Conservation (phyloP, 2,797 vertebrate genomes). For the Semotilus atromaculatus region DNA sequence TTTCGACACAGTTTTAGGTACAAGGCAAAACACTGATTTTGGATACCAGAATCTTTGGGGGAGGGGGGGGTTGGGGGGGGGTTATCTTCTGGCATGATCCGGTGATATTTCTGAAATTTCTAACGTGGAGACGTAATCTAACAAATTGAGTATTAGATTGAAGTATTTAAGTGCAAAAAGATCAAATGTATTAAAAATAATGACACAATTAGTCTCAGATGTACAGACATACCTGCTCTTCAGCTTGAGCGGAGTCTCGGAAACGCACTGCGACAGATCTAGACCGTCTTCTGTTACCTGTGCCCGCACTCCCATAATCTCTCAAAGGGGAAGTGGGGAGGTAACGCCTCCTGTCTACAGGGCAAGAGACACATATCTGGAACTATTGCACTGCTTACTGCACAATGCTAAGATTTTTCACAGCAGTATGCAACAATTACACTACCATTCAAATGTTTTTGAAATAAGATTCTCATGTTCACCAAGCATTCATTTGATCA, state of each 20-base stretch:
- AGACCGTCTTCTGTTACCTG: constrained; percentile 77
- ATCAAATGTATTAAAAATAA: background rate
- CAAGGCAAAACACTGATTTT: too few relatives aligned
- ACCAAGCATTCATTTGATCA: background rate
- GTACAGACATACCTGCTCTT: constrained; percentile 76
- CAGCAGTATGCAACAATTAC: background rate
- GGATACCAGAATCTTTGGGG: too few relatives aligned
- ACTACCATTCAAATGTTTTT: background rate
- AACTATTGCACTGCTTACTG: too few relatives aligned
- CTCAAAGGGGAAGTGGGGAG: constrained; percentile 86
- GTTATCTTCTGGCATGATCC: too few relatives aligned
- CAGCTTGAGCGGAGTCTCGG: constrained; percentile 68
- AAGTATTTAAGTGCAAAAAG: background rate
- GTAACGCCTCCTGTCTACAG: constrained; percentile 80
- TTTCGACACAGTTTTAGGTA: too few relatives aligned
- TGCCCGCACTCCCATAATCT: constrained; percentile 72
- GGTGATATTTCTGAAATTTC: too few relatives aligned
- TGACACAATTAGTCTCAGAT: background rate
- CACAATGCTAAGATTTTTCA: background rate
- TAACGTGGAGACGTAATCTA: background rate
- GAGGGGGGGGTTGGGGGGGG: too few relatives aligned
- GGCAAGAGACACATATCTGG: constrained; percentile 37
- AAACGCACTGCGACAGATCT: constrained; percentile 86
- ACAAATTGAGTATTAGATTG: background rate
- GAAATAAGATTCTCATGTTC: background rate